Percentiles rank a stretch among this genome's conserved stretches.
These are phyloP conservation scores for Drosophila meridiana DNA, from an alignment of 2,888 invertebrate species.

Conservation along the genomic window DNA sequence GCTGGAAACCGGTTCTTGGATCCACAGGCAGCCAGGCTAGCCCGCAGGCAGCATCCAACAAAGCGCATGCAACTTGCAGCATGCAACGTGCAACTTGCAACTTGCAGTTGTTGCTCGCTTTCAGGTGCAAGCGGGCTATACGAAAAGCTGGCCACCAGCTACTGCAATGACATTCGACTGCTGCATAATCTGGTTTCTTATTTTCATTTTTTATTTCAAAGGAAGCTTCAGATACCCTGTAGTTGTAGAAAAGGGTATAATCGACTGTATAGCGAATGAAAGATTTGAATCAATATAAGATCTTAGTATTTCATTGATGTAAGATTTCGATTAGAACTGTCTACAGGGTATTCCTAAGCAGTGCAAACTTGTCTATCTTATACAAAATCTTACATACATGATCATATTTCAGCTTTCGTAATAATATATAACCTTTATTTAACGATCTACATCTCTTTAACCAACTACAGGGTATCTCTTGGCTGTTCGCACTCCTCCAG, in stretches of 20 bases:
- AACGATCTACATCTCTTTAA: not conserved
- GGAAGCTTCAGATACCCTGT: conserved; percentile 11
- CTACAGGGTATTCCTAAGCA: not conserved
- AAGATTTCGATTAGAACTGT: not conserved
- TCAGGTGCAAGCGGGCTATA: conserved; percentile 66
- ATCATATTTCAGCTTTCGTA: not conserved
- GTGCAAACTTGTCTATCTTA: not conserved
- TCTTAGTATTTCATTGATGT: not conserved
- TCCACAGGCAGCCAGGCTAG: conserved; percentile 24
- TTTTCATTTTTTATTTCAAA: not conserved
- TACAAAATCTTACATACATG: not conserved
- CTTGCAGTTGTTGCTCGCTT: conserved; percentile 39
- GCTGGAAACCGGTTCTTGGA: conserved; percentile 59
- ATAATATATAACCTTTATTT: not conserved
- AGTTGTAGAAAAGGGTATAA: not conserved
- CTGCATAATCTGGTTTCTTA: conserved; percentile 48
- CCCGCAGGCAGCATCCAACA: conserved; percentile 24
- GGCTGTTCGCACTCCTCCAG: not conserved
- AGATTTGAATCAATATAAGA: no score
- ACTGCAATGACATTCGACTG: conserved; percentile 40
- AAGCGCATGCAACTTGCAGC: conserved; percentile 30
- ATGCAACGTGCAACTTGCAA: conserved; percentile 38
- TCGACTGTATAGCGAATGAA: no score
- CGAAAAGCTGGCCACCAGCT: conserved; percentile 34
- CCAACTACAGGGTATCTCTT: not conserved